These are phyloP conservation scores for Meliscaeva auricollis DNA, from an alignment of 2,888 invertebrate species.

Conservation along the genomic window DNA sequence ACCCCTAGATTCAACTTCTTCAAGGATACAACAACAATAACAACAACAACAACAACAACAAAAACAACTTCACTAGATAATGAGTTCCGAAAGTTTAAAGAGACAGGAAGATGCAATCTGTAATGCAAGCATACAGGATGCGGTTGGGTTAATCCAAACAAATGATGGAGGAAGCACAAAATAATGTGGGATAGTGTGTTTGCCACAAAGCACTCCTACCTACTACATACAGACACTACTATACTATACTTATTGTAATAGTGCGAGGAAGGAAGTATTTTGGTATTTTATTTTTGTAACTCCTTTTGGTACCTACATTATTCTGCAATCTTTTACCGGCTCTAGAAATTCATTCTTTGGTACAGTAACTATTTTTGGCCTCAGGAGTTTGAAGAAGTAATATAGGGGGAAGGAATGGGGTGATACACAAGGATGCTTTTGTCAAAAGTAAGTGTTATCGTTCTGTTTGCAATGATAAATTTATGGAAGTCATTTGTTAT, in stretches of 20 bases:
- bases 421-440: not conserved
- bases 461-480: slow-evolving; percentile 45
- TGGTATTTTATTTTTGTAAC: not conserved
- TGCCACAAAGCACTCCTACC: not conserved
- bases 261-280: slow-evolving; percentile 34
- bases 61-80: slow-evolving; percentile 54
- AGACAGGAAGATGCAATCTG: slow-evolving; percentile 61
- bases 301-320: not conserved
- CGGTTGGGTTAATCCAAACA: slow-evolving; percentile 63
- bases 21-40: slow-evolving; percentile 27
- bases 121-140: slow-evolving; percentile 62
- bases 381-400: not conserved
- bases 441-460: slow-evolving; percentile 32
- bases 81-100: slow-evolving; percentile 65
- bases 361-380: slow-evolving; percentile 18
- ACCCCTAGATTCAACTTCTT: slow-evolving; percentile 28
- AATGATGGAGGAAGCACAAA: slow-evolving; percentile 35
- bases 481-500: slow-evolving; percentile 41
- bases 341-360: slow-evolving; percentile 17
- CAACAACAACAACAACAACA: slow-evolving; percentile 35
- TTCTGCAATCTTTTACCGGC: not conserved
- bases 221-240: not conserved
- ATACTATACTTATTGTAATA: not conserved
- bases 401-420: too few species aligned
- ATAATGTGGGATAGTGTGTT: slow-evolving; percentile 6